A percentile compares a stretch with the other conserved stretches of the same genome.
These are phyloP conservation scores for Bucorvus abyssinicus DNA, from an alignment of 2,797 vertebrate genomes.

Conservation along the genomic window DNA sequence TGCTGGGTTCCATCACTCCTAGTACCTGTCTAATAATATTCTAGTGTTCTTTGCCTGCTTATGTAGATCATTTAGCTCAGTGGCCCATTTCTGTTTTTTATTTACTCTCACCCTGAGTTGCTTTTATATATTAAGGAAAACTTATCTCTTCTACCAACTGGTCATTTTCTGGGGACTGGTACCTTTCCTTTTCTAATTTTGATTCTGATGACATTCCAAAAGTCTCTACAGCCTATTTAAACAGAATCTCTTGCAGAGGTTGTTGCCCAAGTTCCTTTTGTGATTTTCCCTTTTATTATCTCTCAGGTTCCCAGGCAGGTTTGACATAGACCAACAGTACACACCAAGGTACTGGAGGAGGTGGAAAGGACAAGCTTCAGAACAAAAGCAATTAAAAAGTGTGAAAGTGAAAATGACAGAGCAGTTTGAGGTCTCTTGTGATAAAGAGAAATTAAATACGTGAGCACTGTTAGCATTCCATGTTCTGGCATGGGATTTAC, in stretches of 20 bases:
- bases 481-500: conserved; percentile 9
- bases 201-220: neutral
- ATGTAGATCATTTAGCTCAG: neutral
- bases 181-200: neutral
- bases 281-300: neutral
- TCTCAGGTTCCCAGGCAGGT: neutral
- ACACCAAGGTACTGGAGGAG: neutral
- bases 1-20: neutral
- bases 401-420: conserved; percentile 54
- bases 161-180: neutral
- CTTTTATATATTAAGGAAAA: neutral
- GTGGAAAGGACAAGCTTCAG: conserved; percentile 27
- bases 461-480: neutral
- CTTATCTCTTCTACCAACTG: neutral
- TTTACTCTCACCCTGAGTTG: neutral
- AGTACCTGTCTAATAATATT: neutral
- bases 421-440: conserved; percentile 14
- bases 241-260: neutral
- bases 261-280: neutral
- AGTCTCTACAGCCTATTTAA: neutral
- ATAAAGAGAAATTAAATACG: conserved; percentile 34
- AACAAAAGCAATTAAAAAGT: conserved; percentile 61
- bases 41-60: neutral
- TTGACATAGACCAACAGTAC: neutral
- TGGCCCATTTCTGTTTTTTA: neutral